Evolutionary conservation across 2,113 vertebrate genomes (phyloP), one percentile per base, ranked within the genome.

Genomic region (Petrocephalus microphthalmus): DNA sequence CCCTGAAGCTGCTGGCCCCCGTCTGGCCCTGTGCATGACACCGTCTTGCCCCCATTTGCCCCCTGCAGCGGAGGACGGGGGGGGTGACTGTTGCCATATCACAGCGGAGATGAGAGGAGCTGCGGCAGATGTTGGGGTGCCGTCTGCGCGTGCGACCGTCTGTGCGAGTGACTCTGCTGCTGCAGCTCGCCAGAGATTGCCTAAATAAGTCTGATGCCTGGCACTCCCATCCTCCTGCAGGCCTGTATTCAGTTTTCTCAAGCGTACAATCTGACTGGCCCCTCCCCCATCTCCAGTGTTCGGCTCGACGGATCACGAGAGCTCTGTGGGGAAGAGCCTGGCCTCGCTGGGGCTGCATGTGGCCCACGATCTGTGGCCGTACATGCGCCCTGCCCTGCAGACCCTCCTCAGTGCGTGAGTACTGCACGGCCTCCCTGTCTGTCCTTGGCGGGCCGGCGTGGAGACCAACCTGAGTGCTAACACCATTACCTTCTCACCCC

Each of bases 241-340:
- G 37, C 91, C 74, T 90, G 84, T 86, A 13, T 89, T 88, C 91
- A 99, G 97, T 96, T 45, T 97, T 95, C 91, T 92, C 95, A 88
- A 96, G 92, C 67, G 95, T 96, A 54, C 97, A 97, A 45, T 98
- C 97, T 90, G 96, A 98, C 93, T 95, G 94, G 87, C 95, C 95
- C 90, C 95, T 95, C 95, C 95, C 90, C 95, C 95, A 0, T 99
- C 97, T 5, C 95, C 95, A 2, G 97, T 98, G 91, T 99, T 99
- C 93, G 96, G 94, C 92, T 98, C 97, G 45, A 94, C 94, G 45
- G 95, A 96, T 91, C 97, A 97, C 0, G 97, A 97, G 89, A 96
- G 92, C 91, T 96, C 97, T 0, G 93, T 99, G 87, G 97, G 98
- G 92, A 97, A 98, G 89, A 97, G 95, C 91, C 94, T 99, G 64